These are phyloP conservation scores for Sitta europaea DNA, from an alignment of 2,113 vertebrate genomes.

Conservation along the genomic window DNA sequence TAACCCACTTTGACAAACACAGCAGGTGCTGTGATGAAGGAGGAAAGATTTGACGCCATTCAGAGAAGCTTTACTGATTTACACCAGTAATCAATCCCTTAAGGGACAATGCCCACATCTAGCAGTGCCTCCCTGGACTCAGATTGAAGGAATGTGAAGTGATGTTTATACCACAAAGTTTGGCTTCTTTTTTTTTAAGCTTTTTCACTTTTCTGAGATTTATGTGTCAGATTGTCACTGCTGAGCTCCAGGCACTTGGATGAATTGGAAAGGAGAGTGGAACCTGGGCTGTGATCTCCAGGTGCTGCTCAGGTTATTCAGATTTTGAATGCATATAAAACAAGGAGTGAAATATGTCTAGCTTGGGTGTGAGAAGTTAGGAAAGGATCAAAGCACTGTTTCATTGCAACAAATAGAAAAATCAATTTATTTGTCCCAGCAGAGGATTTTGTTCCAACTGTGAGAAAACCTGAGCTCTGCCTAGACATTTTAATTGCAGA, in stretches of 20 bases:
- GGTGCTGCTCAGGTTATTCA: neutral
- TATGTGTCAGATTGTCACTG: neutral
- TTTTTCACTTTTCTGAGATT: neutral
- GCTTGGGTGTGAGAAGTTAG: neutral
- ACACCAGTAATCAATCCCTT: neutral
- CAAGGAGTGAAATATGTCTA: neutral
- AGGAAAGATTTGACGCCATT: neutral
- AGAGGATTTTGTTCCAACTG: neutral
- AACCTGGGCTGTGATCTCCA: neutral
- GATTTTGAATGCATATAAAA: neutral
- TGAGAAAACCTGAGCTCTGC: neutral
- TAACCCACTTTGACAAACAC: neutral
- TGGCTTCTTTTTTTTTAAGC: neutral
- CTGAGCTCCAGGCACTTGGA: fast-evolving
- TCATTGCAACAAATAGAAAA: neutral
- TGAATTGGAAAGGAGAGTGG: fast-evolving
- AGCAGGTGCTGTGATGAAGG: neutral
- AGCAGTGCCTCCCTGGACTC: neutral
- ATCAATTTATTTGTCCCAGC: neutral
- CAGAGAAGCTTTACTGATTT: neutral
- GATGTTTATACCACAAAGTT: neutral
- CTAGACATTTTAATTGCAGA: neutral
- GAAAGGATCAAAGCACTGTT: neutral
- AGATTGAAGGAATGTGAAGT: neutral
- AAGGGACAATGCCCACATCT: neutral